phyloP scores from a whole-genome alignment of 2,888 invertebrate genomes.

The Leptopterna dolabrata region DNA sequence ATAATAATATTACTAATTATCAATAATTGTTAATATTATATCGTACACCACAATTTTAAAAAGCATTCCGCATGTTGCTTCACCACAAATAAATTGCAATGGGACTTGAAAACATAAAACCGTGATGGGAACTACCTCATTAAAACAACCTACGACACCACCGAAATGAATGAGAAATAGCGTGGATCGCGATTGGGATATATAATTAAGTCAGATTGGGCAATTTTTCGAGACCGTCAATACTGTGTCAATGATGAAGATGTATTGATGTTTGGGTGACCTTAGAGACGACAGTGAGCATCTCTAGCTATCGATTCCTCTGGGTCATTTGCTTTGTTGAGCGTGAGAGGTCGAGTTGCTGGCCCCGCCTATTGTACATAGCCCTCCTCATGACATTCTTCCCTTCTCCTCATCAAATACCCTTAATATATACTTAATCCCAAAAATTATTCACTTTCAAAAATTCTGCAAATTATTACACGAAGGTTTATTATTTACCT shows the following conservation, averaged over 20 bases:
- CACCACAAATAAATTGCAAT: too few relatives aligned
- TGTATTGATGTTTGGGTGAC: constrained; percentile 32
- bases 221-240: not conserved
- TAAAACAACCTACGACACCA: too few relatives aligned
- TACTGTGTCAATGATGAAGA: not conserved
- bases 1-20: too few relatives aligned
- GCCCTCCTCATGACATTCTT: not conserved
- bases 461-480: too few relatives aligned
- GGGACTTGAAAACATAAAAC: too few relatives aligned
- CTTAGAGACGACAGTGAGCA: constrained; percentile 37
- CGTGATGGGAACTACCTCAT: too few relatives aligned
- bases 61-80: too few relatives aligned
- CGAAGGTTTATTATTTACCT: too few relatives aligned
- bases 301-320: constrained; percentile 27
- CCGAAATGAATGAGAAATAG: too few relatives aligned
- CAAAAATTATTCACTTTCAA: not conserved
- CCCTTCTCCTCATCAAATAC: not conserved
- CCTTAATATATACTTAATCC: not conserved
- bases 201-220: not conserved
- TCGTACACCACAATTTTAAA: too few relatives aligned
- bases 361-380: constrained; percentile 24
- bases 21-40: too few relatives aligned
- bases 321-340: constrained; percentile 40
- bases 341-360: constrained; percentile 34
- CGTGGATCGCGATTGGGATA: too few relatives aligned